Base-by-base conservation (phyloP, 2,888 invertebrate species). In the Sinodicranocentrus sp. region DNA sequence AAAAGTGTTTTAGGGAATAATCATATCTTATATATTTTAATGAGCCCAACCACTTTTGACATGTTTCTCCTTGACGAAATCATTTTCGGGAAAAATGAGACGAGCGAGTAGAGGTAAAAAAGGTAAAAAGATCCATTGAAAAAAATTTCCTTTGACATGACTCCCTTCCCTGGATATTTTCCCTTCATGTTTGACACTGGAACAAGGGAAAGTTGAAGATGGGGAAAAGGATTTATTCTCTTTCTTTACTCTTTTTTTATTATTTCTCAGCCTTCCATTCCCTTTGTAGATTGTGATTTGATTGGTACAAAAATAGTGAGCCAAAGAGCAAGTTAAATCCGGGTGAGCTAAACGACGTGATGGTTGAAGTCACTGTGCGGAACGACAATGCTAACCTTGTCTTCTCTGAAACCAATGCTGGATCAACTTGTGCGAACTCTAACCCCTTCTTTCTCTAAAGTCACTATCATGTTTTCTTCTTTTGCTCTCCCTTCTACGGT, bases 381-480 rank as follows among this genome's bases (percentile, higher is more conserved):
- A 71, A 71, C 79, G 71, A 54, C 39, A 54, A 23, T 23, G 19
- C 63, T 63, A 2, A 25, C n/a, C 3, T 15, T 23, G 25, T 10
- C 25, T 25, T 25, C n/a, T 48, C n/a, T 28, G 28, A 17, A 19
- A 28, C 26, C 63, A 67, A 70, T 33, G 39, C 33, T 6, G 39
- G 23, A 73, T 63, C 63, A 63, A 73, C 59, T 59, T 70, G 59
- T 78, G n/a, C n/a, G 78, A 78, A 78, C 78, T 78, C 78, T 78
- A 78, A 78, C 78, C 68, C 61, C 39, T 39, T 67, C 65, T 52
- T 39, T 52, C 65, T 21, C 57, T 19, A 13, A 15, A 5, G 5
- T n/a, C 48, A 48, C n/a, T 59, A 21, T n/a, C 48, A 48, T 17
- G 48, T n/a, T 19, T 23, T 65, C 44, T 65, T 59, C 54, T n/a